Conservation (phyloP, 2,113 vertebrate genomes). For the Pluvianellus socialis region DNA sequence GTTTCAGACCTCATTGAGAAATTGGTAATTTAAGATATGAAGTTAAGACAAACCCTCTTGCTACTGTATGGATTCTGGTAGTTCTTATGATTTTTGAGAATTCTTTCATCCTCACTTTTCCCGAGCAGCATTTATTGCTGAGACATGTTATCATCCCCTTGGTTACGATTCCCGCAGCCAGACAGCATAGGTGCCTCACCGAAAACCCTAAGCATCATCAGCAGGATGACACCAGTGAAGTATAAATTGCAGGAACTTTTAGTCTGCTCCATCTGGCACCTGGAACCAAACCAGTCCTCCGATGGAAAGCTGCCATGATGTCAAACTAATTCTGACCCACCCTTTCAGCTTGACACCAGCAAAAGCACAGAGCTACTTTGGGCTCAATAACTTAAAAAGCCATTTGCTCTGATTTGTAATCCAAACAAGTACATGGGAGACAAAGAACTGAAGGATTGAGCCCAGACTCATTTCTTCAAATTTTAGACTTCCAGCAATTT, state of each 20-base stretch:
- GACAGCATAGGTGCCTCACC: neutral
- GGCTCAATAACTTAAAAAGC: slow-evolving; percentile 26
- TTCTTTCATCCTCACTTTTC: neutral
- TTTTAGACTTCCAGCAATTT: neutral
- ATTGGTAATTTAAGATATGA: rapidly evolving
- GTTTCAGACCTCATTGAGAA: neutral
- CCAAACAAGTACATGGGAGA: neutral
- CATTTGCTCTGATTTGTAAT: neutral
- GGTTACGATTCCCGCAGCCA: rapidly evolving
- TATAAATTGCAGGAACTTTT: neutral
- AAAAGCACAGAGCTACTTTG: neutral
- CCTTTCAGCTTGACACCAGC: neutral
- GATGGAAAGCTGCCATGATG: neutral
- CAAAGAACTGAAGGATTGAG: neutral
- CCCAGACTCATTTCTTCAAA: neutral
- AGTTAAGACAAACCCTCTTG: neutral
- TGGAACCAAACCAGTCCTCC: slow-evolving; percentile 22
- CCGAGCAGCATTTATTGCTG: neutral
- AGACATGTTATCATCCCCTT: rapidly evolving
- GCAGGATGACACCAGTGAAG: neutral
- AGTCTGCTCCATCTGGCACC: slow-evolving; percentile 15
- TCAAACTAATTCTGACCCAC: slow-evolving; percentile 7
- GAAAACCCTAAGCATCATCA: neutral
- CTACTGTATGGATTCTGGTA: neutral
- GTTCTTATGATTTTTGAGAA: neutral